A percentile compares a stretch with the other conserved stretches of the same genome.
Conservation (phyloP, 1,140 invertebrate genomes). For the Oedothorax gibbosus region DNA sequence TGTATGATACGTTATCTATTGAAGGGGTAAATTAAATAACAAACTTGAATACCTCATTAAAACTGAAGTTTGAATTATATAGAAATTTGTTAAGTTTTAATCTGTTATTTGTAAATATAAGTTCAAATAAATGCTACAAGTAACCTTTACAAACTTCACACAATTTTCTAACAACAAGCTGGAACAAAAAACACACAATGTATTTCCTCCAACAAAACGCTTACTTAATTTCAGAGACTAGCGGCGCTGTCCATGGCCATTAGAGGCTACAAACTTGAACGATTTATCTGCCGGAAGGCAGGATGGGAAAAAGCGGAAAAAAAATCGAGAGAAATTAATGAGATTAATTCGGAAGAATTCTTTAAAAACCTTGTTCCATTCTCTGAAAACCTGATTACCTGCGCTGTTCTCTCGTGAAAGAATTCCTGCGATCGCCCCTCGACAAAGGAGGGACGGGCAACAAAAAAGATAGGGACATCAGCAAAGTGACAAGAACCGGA, state of each 20-base stretch:
- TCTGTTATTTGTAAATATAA: too few relatives aligned
- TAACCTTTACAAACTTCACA: too few relatives aligned
- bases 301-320: not conserved
- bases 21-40: too few relatives aligned
- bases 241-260: constrained; percentile 1
- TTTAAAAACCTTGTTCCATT: constrained; percentile 35
- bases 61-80: too few relatives aligned
- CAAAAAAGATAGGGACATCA: not conserved
- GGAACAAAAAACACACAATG: too few relatives aligned
- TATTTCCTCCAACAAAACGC: too few relatives aligned
- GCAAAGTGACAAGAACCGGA: not conserved
- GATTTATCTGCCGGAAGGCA: constrained; percentile 33
- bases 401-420: constrained; percentile 17
- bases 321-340: constrained; percentile 43
- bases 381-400: constrained; percentile 38
- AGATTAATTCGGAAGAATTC: constrained; percentile 42
- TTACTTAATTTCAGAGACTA: too few relatives aligned
- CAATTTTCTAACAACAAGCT: too few relatives aligned
- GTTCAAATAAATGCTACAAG: too few relatives aligned
- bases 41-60: too few relatives aligned
- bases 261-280: constrained; percentile 18
- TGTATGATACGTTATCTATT: too few relatives aligned
- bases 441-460: not conserved
- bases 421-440: constrained; percentile 11
- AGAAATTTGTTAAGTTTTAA: too few relatives aligned